phyloP scores from a whole-genome alignment of 2,888 invertebrate genomes.

The Cephus spinipes region DNA sequence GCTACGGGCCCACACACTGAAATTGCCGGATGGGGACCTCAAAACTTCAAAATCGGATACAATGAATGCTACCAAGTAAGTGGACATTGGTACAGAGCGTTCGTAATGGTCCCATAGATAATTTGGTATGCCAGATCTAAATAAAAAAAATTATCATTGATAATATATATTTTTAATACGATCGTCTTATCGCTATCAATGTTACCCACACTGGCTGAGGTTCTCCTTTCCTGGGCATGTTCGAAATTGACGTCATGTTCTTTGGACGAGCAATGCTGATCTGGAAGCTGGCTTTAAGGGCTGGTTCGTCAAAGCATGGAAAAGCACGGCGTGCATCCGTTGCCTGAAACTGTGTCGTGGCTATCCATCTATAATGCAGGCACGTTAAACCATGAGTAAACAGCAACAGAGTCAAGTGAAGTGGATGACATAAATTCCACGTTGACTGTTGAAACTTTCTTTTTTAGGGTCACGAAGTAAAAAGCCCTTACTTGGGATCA shows the following conservation, averaged over 20 bases:
- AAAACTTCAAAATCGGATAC: constrained; percentile 78
- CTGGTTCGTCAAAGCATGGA: constrained; percentile 91
- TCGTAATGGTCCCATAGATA: constrained; percentile 85
- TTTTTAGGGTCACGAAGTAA: too few relatives aligned
- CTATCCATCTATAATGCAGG: constrained; percentile 76
- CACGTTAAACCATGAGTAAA: not conserved
- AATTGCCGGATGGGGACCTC: constrained; percentile 52
- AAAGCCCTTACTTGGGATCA: not conserved
- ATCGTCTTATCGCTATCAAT: not conserved
- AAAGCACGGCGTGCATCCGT: constrained; percentile 86
- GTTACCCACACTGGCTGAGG: constrained; percentile 70
- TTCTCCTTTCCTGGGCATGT: constrained; percentile 75
- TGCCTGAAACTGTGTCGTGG: constrained; percentile 85
- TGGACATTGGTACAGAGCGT: constrained; percentile 87
- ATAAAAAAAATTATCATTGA: constrained; percentile 23
- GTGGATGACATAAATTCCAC: too few relatives aligned
- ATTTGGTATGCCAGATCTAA: constrained; percentile 70
- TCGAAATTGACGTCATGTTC: constrained; percentile 82
- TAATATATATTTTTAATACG: not conserved
- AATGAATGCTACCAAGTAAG: constrained; percentile 87
- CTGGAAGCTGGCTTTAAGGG: constrained; percentile 83
- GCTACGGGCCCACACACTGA: constrained; percentile 77
- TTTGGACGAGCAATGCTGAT: constrained; percentile 79
- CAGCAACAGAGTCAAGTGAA: not conserved
- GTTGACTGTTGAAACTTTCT: too few relatives aligned